Evolutionary conservation across 2,888 invertebrate genomes (phyloP).

Genomic region (Acanthosoma haemorrhoidale): DNA sequence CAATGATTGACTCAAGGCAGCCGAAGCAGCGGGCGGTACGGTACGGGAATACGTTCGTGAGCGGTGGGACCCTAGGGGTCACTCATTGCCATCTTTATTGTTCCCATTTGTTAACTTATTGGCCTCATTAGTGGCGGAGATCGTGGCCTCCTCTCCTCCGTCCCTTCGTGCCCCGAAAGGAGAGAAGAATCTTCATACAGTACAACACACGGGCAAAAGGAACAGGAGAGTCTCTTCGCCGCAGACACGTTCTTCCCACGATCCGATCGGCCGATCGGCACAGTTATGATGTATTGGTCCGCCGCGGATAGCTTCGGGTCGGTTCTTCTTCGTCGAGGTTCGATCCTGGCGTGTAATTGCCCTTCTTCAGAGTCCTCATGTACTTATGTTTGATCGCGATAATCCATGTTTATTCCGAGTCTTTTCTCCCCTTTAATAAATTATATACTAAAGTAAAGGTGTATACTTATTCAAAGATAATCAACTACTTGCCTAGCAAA

Average conservation of each 20-base stretch:
- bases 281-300: background rate
- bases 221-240: background rate
- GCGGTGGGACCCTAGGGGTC: background rate
- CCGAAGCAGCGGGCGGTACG: background rate
- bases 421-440: no score
- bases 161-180: background rate
- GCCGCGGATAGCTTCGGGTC: background rate
- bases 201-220: constrained; percentile 4
- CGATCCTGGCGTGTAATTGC: no score
- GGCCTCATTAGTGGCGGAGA: background rate
- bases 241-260: background rate
- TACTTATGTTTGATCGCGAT: no score
- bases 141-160: background rate
- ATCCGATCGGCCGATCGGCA: background rate
- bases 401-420: no score
- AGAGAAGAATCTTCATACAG: constrained; percentile 9
- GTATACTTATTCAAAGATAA: no score
- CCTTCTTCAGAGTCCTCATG: no score
- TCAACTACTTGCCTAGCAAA: no score
- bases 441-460: no score
- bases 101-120: constrained; percentile 11
- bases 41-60: background rate
- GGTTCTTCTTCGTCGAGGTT: background rate
- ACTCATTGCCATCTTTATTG: constrained; percentile 8
- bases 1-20: no score